A percentile compares a stretch with the other conserved stretches of the same genome.
Evolutionary conservation across 35 echinoderm and acorn worm species (phyloP).

Genomic region (Lytechinus pictus): DNA sequence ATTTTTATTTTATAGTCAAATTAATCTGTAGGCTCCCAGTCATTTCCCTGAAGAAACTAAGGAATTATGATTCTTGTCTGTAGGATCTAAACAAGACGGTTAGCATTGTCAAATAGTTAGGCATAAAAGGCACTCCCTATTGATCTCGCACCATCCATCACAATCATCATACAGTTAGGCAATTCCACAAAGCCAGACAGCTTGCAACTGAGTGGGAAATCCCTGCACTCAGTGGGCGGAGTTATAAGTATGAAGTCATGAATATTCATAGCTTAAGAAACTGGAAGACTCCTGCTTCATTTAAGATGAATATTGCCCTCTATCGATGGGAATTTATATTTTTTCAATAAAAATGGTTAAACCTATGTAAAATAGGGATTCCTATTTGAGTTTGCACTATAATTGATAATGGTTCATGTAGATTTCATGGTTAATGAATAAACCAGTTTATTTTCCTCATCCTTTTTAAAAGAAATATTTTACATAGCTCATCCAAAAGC

Average conservation of each 20-base stretch:
- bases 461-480: too few relatives aligned
- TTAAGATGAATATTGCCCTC: neutral
- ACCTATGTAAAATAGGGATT: neutral
- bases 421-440: neutral
- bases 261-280: conserved; percentile 31
- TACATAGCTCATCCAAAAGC: too few relatives aligned
- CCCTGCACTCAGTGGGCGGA: neutral
- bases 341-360: neutral
- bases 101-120: neutral
- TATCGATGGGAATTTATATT: neutral
- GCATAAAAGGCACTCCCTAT: neutral
- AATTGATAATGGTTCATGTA: neutral
- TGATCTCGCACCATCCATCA: neutral
- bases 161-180: neutral
- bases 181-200: neutral
- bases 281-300: neutral
- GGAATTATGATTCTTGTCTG: neutral
- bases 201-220: neutral
- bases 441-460: neutral
- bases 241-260: neutral
- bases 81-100: neutral
- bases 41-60: neutral
- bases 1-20: neutral
- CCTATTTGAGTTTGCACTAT: neutral
- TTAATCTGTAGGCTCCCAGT: neutral